Conservation (phyloP, 2,797 vertebrate species). For the Sebastes hubbsi region DNA sequence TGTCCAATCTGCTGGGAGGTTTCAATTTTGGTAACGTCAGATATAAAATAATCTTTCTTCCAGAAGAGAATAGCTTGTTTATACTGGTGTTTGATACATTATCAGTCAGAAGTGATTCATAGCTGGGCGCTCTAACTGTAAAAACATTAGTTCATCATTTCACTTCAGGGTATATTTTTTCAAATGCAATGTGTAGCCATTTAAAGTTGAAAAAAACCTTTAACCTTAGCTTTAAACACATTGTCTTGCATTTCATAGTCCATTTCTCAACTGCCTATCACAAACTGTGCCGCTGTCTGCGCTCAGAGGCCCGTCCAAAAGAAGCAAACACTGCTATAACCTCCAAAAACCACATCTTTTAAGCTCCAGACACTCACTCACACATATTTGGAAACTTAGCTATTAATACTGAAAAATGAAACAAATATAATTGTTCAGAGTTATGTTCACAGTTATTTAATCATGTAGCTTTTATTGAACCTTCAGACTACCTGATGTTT, state of each 20-base stretch:
- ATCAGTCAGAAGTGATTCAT: not conserved
- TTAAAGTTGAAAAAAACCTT: not conserved
- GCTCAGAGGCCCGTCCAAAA: conserved; percentile 9
- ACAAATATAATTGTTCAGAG: not conserved
- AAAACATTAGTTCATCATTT: conserved; percentile 6
- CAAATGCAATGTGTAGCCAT: not conserved
- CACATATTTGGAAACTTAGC: conserved; percentile 30
- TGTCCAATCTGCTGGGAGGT: not conserved
- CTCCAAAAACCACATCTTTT: not conserved
- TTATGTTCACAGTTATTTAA: conserved; percentile 1
- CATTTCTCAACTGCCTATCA: not conserved
- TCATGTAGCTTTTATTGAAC: not conserved
- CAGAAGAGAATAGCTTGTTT: not conserved
- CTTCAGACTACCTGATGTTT: not conserved
- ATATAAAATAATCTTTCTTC: not conserved
- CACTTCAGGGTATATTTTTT: not conserved
- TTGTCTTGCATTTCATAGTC: not conserved
- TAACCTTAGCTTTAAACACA: not conserved
- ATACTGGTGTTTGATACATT: not conserved
- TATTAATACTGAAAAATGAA: conserved; percentile 6
- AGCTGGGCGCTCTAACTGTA: not conserved
- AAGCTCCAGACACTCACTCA: conserved; percentile 4
- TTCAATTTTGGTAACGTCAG: not conserved
- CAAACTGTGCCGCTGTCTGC: not conserved
- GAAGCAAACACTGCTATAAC: conserved; percentile 17